phyloP scores from a whole-genome alignment of 2,113 vertebrate species.

The Toxotes chatareus region DNA sequence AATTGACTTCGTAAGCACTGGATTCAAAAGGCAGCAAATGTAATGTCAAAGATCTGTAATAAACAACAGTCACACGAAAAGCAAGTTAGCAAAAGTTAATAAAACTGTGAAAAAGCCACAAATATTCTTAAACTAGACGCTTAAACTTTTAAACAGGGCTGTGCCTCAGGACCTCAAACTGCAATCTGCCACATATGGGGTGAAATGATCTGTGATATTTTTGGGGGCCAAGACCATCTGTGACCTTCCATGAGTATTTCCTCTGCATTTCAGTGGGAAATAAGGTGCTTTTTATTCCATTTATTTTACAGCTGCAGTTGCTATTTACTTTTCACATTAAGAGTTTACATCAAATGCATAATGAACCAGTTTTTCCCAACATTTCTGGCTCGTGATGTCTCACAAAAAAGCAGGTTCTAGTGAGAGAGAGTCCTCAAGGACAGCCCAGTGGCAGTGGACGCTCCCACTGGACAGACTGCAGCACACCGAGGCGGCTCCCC shows the following conservation, averaged over 20 bases:
- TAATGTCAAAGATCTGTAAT: no score
- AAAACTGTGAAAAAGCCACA: not conserved
- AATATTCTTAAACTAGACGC: not conserved
- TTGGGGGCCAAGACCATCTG: not conserved
- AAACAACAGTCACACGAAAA: no score
- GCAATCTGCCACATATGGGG: not conserved
- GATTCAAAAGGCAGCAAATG: no score
- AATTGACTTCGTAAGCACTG: no score
- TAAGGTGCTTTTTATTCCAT: not conserved
- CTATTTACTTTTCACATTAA: not conserved
- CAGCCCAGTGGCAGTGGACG: not conserved
- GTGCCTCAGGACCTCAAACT: conserved; percentile 1
- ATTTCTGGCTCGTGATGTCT: no score
- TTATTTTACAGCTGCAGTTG: not conserved
- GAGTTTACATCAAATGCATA: not conserved
- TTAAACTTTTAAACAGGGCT: not conserved
- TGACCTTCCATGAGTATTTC: not conserved
- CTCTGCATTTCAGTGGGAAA: not conserved
- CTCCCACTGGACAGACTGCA: conserved; percentile 21
- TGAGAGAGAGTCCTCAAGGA: not conserved
- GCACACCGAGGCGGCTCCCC: conserved; percentile 1
- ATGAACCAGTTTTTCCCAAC: not conserved
- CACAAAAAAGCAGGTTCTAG: no score
- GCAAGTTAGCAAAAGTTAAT: no score
- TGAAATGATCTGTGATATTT: conserved; percentile 11